These are phyloP conservation scores for Uropsilus gracilis DNA, from an alignment of 2,113 vertebrate species.

Conservation along the genomic window DNA sequence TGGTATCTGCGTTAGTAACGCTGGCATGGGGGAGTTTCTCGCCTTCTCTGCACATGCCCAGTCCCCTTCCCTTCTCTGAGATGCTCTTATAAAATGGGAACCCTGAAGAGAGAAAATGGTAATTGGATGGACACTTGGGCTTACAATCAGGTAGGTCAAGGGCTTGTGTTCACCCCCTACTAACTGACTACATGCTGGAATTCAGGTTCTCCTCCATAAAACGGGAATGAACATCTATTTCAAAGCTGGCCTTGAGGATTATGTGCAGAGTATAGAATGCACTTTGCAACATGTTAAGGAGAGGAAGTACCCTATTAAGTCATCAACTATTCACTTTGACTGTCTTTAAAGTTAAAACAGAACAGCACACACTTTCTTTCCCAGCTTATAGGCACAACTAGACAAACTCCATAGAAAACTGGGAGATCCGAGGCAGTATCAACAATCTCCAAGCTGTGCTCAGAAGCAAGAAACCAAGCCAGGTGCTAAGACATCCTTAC, in stretches of 20 bases:
- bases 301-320: not conserved
- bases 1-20: accelerated
- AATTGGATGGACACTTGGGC: too few relatives aligned
- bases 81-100: not conserved
- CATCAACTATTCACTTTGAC: not conserved
- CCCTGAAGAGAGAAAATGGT: not conserved
- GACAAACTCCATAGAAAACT: not conserved
- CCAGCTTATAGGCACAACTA: not conserved
- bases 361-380: not conserved
- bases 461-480: not conserved
- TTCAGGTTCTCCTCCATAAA: not conserved
- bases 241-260: not conserved
- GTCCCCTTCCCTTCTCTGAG: accelerated
- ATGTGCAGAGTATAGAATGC: not conserved
- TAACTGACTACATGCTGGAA: not conserved
- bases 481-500: not conserved
- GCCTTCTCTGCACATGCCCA: not conserved
- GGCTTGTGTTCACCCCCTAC: not conserved
- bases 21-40: not conserved
- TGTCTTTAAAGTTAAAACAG: not conserved
- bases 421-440: not conserved
- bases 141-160: not conserved
- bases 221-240: not conserved
- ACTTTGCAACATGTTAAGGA: not conserved
- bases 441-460: not conserved